Percentiles rank a stretch among this genome's conserved stretches.
Conservation (phyloP, 2,888 invertebrate species). For the Eupelmus urozonus region DNA sequence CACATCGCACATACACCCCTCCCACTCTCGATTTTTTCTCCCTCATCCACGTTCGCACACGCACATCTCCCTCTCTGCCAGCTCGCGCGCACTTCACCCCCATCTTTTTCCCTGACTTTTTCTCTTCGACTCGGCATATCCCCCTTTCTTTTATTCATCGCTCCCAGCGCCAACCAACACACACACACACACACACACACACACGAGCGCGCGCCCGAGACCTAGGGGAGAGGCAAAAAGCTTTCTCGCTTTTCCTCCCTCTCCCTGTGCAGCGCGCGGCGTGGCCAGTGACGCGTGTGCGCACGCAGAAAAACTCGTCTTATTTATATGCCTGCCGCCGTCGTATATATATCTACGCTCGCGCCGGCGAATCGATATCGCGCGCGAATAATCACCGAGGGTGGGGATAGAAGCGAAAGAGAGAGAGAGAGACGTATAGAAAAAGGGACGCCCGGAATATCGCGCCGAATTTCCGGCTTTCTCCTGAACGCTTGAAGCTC, state of each 20-base stretch:
- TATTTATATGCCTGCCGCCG: constrained; percentile 74
- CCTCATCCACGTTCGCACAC: background rate
- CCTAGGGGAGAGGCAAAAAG: constrained; percentile 47
- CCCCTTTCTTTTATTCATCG: constrained; percentile 59
- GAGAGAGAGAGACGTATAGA: background rate
- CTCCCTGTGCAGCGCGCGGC: constrained; percentile 63
- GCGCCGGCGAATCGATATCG: constrained; percentile 72
- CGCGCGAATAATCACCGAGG: constrained; percentile 63
- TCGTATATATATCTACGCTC: constrained; percentile 55
- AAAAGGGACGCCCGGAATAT: background rate
- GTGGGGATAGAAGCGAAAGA: background rate
- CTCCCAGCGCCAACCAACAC: constrained; percentile 50
- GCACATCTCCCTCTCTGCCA: background rate
- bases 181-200: constrained; percentile 57
- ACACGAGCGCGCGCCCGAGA: background rate
- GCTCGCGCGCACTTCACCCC: constrained; percentile 52
- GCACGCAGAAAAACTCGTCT: constrained; percentile 76
- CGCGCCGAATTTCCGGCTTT: background rate
- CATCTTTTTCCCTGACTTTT: constrained; percentile 65
- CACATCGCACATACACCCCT: constrained; percentile 23
- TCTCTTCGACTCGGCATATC: constrained; percentile 62
- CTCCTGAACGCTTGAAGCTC: background rate
- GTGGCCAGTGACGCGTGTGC: constrained; percentile 76
- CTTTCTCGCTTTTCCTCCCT: constrained; percentile 55
- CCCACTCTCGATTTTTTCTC: constrained; percentile 21